Base-by-base conservation (phyloP, 2,113 vertebrate species). In the Asarcornis scutulata region DNA sequence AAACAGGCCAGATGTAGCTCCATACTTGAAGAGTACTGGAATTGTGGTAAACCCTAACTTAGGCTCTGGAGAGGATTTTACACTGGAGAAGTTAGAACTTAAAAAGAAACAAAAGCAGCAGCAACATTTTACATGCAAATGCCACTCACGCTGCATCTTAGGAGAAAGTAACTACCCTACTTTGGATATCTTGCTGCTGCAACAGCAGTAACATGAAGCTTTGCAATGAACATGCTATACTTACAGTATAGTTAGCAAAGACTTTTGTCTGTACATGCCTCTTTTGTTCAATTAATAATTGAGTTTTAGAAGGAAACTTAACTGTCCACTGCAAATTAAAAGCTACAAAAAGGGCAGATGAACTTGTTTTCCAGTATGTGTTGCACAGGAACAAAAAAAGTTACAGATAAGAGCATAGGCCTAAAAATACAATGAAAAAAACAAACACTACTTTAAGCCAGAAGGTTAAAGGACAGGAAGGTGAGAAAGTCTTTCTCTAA, bases 11-110 rank as follows among this genome's bases (percentile, higher is more conserved):
- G 93, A 86, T 96, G 94, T 96, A 86, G 95, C 82, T 95, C 91
- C 88, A 91, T 95, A 76, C 80, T 91, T 93, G 88, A 77, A 90
- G 69, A 75, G 91, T 56, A 91, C 59, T 91, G 88, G 90, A 95
- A 95, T 87, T 77, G 89, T 94, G 91, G 85, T 89, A 95, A 94
- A 91, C 89, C 89, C 94, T 96, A 93, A 72, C 34, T 87, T 96
- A 86, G 95, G 96, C 95, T 95, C 95, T 95, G 95, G 92, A 96
- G 86, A 95, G 81, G 78, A 86, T 94, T 89, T 91, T 85, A 82
- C 87, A 79, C 44, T 66, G 88, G 88, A 94, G 36, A 81, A 85
- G 86, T 86, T 86, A 90, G 81, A 93, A 86, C 44, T 71, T 4
- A 0, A 76, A 46, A 76, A 92, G 88, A 92, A 93, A 96, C 83